Base-by-base conservation (phyloP, 2,888 invertebrate genomes). In the Clistopyga incitator region DNA sequence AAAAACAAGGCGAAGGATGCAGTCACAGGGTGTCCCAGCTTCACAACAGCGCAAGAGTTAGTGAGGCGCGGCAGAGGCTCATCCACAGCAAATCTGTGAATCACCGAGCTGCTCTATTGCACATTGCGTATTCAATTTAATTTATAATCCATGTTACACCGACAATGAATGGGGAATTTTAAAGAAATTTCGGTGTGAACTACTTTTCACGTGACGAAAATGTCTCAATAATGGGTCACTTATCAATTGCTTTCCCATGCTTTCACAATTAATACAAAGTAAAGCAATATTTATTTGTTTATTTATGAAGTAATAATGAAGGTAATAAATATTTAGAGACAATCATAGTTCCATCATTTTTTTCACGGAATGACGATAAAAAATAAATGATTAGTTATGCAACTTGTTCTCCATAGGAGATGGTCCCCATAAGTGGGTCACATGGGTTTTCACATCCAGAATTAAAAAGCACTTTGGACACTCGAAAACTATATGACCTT, bases 1-100 rank as follows among this genome's bases (percentile, higher is more conserved):
- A 86, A 86, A 88, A 77, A 79, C 75, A 67, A 65, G 78, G 72
- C 70, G 70, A 72, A 81, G 34, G 72, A 82, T 74, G 77, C 42
- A 78, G 71, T 76, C 68, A 77, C 72, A 70, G 59, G 78, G 78
- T 75, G 81, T 85, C 50, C 56, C 56, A 65, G 64, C 75, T 76
- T 54, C 38, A 79, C 56, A 74, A 29, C 82, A 71, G 50, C 50
- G 54, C 71, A 78, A 80, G 70, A 74, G 72, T 52, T 67, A 74
- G 72, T 59, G 72, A 75, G 82, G 82, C 74, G 82, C 82, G 84
- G 74, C 77, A 71, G 50, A 76, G 64, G 59, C 54, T 75, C 52
- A 56, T 82, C 68, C 68, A 59, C 68, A 70, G 67, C 45, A 68
- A 18, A 75, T 64, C 70, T 70, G 52, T 75, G 74, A 81, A 75